These are phyloP conservation scores for Neostethus bicornis DNA, from an alignment of 2,797 vertebrate species.

Conservation along the genomic window DNA sequence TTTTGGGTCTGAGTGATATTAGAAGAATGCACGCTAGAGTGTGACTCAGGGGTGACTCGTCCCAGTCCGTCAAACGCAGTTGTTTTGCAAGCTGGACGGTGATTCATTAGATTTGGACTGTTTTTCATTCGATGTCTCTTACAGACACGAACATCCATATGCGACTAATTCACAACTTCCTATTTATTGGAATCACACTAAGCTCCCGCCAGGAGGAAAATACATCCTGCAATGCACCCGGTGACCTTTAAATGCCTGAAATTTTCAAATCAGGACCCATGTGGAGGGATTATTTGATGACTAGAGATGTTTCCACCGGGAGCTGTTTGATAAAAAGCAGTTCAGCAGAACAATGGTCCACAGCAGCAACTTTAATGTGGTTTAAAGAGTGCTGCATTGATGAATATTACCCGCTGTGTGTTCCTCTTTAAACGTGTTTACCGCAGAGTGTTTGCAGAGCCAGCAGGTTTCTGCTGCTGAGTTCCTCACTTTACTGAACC, in stretches of 20 bases:
- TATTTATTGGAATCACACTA: constrained; percentile 18
- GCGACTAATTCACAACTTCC: constrained; percentile 29
- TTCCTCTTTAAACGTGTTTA: constrained; percentile 66
- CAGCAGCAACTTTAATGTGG: constrained; percentile 62
- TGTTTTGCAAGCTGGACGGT: constrained; percentile 56
- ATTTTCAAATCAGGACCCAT: constrained; percentile 7
- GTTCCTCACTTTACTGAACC: constrained; percentile 57
- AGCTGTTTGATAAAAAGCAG: constrained; percentile 26
- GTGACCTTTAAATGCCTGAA: not conserved
- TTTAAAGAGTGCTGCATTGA: constrained; percentile 46
- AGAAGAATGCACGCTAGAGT: constrained; percentile 48
- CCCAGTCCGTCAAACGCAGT: constrained; percentile 44
- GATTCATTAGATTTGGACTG: constrained; percentile 55
- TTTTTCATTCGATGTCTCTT: constrained; percentile 2
- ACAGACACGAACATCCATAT: constrained; percentile 16
- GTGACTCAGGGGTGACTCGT: constrained; percentile 71
- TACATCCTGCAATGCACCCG: not conserved
- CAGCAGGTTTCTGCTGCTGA: constrained; percentile 68
- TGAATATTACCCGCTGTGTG: constrained; percentile 34
- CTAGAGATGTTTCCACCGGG: constrained; percentile 2
- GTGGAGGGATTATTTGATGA: not conserved
- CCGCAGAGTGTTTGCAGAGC: constrained; percentile 56
- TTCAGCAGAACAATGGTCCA: constrained; percentile 45
- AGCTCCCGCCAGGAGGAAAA: constrained; percentile 8
- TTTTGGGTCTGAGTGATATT: constrained; percentile 43